These are phyloP conservation scores for Tangara arthus DNA, from an alignment of 2,797 vertebrate genomes.

Conservation along the genomic window DNA sequence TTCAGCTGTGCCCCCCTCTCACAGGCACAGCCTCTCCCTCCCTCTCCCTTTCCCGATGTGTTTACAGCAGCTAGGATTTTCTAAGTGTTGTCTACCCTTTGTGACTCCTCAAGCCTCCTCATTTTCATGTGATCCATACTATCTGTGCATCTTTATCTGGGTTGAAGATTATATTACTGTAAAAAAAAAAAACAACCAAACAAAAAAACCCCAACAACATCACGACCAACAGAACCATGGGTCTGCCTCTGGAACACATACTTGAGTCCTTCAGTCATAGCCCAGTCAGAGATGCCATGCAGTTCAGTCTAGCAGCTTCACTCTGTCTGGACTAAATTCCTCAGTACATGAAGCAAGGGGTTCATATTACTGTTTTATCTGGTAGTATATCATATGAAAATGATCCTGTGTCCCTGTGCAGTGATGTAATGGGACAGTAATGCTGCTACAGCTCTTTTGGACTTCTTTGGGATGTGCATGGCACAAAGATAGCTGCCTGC, in stretches of 20 bases:
- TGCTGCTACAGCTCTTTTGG: neutral
- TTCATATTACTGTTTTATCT: neutral
- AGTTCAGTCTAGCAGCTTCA: neutral
- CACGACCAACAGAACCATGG: neutral
- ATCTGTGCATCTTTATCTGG: neutral
- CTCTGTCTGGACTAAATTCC: neutral
- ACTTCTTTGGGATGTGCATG: neutral
- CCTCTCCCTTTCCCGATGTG: neutral
- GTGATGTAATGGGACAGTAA: neutral
- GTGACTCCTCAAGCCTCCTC: neutral
- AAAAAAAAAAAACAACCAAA: neutral
- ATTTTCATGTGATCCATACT: neutral
- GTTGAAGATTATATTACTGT: neutral
- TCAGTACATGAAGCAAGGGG: neutral
- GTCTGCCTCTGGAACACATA: neutral
- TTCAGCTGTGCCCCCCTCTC: neutral
- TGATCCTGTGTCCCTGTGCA: neutral
- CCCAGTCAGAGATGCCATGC: neutral
- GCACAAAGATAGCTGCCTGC: neutral
- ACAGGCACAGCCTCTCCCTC: neutral
- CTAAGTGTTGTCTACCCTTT: neutral
- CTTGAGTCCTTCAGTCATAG: neutral
- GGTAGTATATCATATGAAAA: neutral
- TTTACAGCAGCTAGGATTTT: neutral
- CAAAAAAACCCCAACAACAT: neutral